Evolutionary conservation across 1,140 invertebrate genomes (phyloP).

Genomic region (Drosophila arizonae): DNA sequence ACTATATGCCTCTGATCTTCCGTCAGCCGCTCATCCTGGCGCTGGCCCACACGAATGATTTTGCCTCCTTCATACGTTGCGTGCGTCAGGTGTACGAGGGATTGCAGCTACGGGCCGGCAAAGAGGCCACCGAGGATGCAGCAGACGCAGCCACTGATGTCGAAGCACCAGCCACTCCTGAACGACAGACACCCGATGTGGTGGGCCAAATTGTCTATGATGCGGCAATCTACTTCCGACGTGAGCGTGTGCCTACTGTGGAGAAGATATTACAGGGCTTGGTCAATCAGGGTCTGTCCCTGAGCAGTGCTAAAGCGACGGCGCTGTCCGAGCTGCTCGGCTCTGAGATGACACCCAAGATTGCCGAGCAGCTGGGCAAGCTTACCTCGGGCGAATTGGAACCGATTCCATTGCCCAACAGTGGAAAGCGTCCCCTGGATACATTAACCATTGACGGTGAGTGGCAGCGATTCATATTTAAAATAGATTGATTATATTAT

Average conservation of each 20-base stretch:
- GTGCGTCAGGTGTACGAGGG: conserved; percentile 83
- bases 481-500: neutral
- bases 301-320: conserved; percentile 85
- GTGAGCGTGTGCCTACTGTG: conserved; percentile 59
- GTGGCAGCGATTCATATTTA: neutral
- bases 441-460: conserved; percentile 69
- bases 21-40: conserved; percentile 84
- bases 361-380: conserved; percentile 85
- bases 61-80: conserved; percentile 84
- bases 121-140: conserved; percentile 39
- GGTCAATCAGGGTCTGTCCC: conserved; percentile 86
- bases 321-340: conserved; percentile 86
- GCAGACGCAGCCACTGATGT: conserved; percentile 12
- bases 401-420: conserved; percentile 82
- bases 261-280: conserved; percentile 84
- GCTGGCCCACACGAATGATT: conserved; percentile 85
- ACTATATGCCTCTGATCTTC: conserved; percentile 84
- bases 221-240: conserved; percentile 69
- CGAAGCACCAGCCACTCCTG: neutral
- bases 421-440: conserved; percentile 62
- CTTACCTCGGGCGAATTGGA: conserved; percentile 86
- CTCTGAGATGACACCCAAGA: conserved; percentile 85
- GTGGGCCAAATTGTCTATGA: conserved; percentile 85
- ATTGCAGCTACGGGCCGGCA: conserved; percentile 49
- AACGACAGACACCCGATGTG: conserved; percentile 51